Conservation (phyloP, 2,113 vertebrate species). For the Chloebia gouldiae region DNA sequence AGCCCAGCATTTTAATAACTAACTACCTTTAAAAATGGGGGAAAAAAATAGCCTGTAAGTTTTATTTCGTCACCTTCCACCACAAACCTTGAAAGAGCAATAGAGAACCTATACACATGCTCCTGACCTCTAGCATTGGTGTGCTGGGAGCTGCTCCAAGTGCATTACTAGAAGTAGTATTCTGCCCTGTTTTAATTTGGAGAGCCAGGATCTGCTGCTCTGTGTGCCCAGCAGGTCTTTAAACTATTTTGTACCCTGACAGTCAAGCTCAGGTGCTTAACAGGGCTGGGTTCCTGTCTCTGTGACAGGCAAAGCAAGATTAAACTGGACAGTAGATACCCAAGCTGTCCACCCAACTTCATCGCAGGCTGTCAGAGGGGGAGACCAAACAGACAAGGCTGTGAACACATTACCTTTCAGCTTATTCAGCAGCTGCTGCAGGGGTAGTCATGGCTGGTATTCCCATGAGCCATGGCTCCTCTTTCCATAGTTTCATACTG, state of each 20-base stretch:
- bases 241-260: not conserved
- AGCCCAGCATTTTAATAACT: constrained; percentile 20
- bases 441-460: not conserved
- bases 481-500: not conserved
- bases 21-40: not conserved
- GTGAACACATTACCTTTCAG: not conserved
- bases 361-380: not conserved
- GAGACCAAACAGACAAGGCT: not conserved
- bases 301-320: not conserved
- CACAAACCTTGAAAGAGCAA: constrained; percentile 14
- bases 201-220: not conserved
- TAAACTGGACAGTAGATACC: not conserved
- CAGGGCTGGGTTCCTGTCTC: not conserved
- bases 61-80: constrained; percentile 9
- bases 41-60: not conserved
- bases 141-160: constrained; percentile 24
- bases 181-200: not conserved
- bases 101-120: constrained; percentile 5
- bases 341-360: not conserved
- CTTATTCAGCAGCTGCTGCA: not conserved
- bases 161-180: not conserved
- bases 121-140: not conserved
- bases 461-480: not conserved
- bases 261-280: not conserved
- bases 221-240: not conserved